Percentiles rank a stretch among this genome's conserved stretches.
Conservation (phyloP, 92 coral and sea anemone genomes). For the Nematostella vectensis region DNA sequence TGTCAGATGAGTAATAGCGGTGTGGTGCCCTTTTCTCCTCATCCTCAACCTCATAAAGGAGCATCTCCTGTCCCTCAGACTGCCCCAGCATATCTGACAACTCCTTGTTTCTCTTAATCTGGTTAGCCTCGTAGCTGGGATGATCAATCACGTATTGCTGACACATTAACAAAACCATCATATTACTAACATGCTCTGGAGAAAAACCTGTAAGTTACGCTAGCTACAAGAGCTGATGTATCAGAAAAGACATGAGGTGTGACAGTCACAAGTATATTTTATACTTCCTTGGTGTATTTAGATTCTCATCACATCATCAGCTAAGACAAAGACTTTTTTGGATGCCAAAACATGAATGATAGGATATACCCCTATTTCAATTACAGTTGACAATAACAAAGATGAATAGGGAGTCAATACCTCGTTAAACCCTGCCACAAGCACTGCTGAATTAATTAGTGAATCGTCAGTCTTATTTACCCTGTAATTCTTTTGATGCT, state of each 20-base stretch:
- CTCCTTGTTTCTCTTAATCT: slow-evolving; percentile 63
- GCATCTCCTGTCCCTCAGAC: slow-evolving; percentile 82
- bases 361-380: too few species aligned
- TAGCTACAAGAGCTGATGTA: neutral
- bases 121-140: slow-evolving; percentile 77
- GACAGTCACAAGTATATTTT: slow-evolving; percentile 14
- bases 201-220: neutral
- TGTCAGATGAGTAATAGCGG: slow-evolving; percentile 1
- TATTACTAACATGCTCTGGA: too few species aligned
- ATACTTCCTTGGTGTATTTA: slow-evolving; percentile 9
- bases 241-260: slow-evolving; percentile 33
- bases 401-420: too few species aligned
- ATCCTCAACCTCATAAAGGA: slow-evolving; percentile 77
- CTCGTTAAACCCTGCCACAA: too few species aligned
- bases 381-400: too few species aligned
- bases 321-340: too few species aligned
- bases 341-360: too few species aligned
- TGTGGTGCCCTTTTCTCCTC: slow-evolving; percentile 12
- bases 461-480: too few species aligned
- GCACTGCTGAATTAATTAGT: too few species aligned
- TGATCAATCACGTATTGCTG: slow-evolving; percentile 65
- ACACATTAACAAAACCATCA: neutral
- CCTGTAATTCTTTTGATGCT: slow-evolving; percentile 73
- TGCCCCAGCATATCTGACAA: slow-evolving; percentile 64
- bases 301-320: slow-evolving; percentile 14